Conservation (phyloP, 2,888 invertebrate genomes). For the Tineola bisselliella region DNA sequence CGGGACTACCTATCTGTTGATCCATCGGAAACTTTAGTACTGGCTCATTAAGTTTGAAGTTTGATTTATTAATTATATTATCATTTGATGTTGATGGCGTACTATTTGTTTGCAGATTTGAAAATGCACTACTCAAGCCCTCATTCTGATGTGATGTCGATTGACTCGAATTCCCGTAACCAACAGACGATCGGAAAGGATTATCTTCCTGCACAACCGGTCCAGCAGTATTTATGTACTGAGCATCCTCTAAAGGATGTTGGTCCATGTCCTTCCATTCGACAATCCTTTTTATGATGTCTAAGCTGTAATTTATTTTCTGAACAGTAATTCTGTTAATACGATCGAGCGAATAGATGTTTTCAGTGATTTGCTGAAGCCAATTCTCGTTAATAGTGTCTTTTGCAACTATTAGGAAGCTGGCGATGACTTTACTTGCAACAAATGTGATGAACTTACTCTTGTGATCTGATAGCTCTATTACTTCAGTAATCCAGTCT, state of each 20-base stretch:
- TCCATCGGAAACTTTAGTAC: conserved; percentile 44
- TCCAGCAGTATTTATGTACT: conserved; percentile 42
- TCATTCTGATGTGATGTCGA: conserved; percentile 35
- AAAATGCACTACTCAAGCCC: conserved; percentile 54
- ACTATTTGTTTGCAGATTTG: conserved; percentile 53
- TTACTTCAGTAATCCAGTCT: conserved; percentile 84
- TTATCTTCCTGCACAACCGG: conserved; percentile 54
- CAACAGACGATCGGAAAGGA: conserved; percentile 48
- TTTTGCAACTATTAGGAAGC: conserved; percentile 85
- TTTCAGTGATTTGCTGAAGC: conserved; percentile 80
- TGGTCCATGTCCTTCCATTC: conserved; percentile 87
- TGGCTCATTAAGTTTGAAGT: conserved; percentile 51
- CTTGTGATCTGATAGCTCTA: conserved; percentile 79
- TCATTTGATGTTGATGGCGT: conserved; percentile 42
- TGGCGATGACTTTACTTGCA: conserved; percentile 81
- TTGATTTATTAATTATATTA: conserved; percentile 19
- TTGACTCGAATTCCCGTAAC: conserved; percentile 36
- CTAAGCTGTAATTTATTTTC: conserved; percentile 85
- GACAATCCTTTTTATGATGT: conserved; percentile 85
- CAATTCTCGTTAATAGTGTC: conserved; percentile 82
- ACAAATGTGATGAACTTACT: conserved; percentile 85
- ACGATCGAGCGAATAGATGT: conserved; percentile 73
- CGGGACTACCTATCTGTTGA: conserved; percentile 31
- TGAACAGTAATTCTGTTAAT: conserved; percentile 73
- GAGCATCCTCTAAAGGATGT: conserved; percentile 81